phyloP scores from a whole-genome alignment of 2,888 invertebrate species.

The Dryobotodes eremita region DNA sequence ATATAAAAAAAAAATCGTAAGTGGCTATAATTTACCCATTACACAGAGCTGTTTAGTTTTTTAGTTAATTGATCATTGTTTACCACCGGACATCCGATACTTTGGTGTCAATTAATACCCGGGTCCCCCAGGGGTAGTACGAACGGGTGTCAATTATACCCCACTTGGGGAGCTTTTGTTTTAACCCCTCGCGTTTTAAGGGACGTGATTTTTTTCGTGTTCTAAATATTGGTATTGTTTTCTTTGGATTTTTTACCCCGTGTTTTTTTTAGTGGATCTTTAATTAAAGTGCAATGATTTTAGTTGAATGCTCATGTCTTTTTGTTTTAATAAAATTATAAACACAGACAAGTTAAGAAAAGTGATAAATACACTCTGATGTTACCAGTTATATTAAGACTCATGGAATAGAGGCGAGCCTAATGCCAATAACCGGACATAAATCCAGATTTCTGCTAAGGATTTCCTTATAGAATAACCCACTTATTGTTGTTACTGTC shows the following conservation, averaged over 20 bases:
- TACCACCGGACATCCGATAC: slow-evolving; percentile 57
- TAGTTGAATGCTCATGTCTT: not conserved
- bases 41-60: slow-evolving; percentile 7
- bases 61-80: slow-evolving; percentile 48
- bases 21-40: not conserved
- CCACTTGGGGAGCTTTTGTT: slow-evolving; percentile 50
- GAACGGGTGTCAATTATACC: slow-evolving; percentile 43
- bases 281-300: slow-evolving; percentile 19
- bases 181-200: slow-evolving; percentile 43
- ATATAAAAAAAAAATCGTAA: not conserved
- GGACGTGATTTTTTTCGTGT: slow-evolving; percentile 32
- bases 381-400: too few relatives aligned
- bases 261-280: slow-evolving; percentile 18
- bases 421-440: not conserved
- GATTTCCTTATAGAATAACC: not conserved
- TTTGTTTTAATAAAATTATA: not conserved
- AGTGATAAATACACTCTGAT: too few relatives aligned
- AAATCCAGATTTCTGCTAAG: not conserved
- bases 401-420: too few relatives aligned
- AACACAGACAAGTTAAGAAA: too few relatives aligned
- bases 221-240: slow-evolving; percentile 3
- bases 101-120: slow-evolving; percentile 43
- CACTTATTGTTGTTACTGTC: too few relatives aligned
- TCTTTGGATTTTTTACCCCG: not conserved
- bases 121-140: slow-evolving; percentile 1